Evolutionary conservation across 2,797 vertebrate species (phyloP), one percentile per base, ranked within the genome.

Genomic region (Champsocephalus gunnari): DNA sequence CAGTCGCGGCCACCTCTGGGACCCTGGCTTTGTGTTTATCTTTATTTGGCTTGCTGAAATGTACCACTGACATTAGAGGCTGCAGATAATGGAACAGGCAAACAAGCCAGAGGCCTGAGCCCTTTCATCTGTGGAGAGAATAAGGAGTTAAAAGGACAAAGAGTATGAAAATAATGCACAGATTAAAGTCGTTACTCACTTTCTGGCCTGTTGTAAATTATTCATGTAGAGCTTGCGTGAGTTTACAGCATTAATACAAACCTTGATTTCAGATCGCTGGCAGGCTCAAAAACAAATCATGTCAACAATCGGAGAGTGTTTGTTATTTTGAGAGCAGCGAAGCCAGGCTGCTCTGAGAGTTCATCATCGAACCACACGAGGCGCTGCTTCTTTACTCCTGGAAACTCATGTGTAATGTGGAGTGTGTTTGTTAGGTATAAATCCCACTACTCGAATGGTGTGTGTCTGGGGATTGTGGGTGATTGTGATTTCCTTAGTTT

Each of bases 171-270:
- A 92, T 87, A 89, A 92, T 89, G 87, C 79, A 51, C 91, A 91
- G 89, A 91, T 94, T 93, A 91, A 92, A 94, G 85, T 86, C 88
- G 85, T 94, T 94, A 89, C 84, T 87, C 87, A 80, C 87, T 88
- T 90, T 92, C 81, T 82, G 79, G 77, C 77, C 91, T 92, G 90
- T 91, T 90, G 85, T 92, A 92, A 93, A 93, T 94, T 84, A 93
- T 92, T 93, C 75, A 86, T 77, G 85, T 73, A 48, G 81, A 65
- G 80, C 80, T 91, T 87, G 83, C 88, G 88, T 92, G 88, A 89
- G 88, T 87, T 76, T 84, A 66, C 79, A n/a, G 73, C 86, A 88
- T 92, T 91, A 90, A 88, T 87, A 71, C 79, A 88, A 90, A 77
- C 81, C 85, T 84, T 83, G 82, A 86, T 91, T 88, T 91, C 9